Evolutionary conservation across 2,888 invertebrate species (phyloP).

Genomic region (Agapetus fuscipes): DNA sequence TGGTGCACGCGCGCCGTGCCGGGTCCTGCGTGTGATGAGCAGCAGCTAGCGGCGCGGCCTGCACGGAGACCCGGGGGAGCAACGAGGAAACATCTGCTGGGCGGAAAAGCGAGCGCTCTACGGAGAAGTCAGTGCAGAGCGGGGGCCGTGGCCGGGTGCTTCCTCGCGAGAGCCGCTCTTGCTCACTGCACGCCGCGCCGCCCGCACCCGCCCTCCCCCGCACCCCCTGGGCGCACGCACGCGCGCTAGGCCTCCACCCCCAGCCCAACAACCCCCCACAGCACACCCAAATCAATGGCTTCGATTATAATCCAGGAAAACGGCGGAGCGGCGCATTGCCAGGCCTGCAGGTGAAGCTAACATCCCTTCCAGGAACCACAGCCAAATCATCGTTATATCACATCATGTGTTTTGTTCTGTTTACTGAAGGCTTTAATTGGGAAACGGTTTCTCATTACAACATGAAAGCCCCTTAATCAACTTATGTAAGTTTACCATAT

Average conservation of each 20-base stretch:
- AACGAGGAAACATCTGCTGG: background rate
- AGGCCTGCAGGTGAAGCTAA: background rate
- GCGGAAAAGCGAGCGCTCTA: too few relatives aligned
- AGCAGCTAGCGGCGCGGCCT: background rate
- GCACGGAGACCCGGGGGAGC: background rate
- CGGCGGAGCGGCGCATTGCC: slow-evolving; percentile 4
- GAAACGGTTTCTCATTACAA: too few relatives aligned
- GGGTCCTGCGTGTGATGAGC: background rate
- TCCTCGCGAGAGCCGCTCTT: slow-evolving; percentile 25
- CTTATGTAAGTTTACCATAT: too few relatives aligned
- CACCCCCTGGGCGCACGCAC: slow-evolving; percentile 34
- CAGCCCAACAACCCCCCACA: slow-evolving; percentile 3
- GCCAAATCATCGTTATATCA: too few relatives aligned
- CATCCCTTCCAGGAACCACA: too few relatives aligned
- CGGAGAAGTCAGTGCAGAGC: background rate
- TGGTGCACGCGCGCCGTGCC: slow-evolving; percentile 8
- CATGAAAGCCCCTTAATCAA: too few relatives aligned
- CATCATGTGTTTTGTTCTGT: too few relatives aligned
- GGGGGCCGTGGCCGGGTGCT: slow-evolving; percentile 4
- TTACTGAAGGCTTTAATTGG: too few relatives aligned
- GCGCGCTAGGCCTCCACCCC: slow-evolving; percentile 27
- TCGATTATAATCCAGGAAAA: slow-evolving; percentile 19
- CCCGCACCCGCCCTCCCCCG: slow-evolving; percentile 40
- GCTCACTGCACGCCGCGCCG: slow-evolving; percentile 16
- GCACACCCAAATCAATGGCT: slow-evolving; percentile 19